Evolutionary conservation across 2,888 invertebrate genomes (phyloP), one percentile per base, ranked within the genome.

Genomic region (Tryphoninae sp.): DNA sequence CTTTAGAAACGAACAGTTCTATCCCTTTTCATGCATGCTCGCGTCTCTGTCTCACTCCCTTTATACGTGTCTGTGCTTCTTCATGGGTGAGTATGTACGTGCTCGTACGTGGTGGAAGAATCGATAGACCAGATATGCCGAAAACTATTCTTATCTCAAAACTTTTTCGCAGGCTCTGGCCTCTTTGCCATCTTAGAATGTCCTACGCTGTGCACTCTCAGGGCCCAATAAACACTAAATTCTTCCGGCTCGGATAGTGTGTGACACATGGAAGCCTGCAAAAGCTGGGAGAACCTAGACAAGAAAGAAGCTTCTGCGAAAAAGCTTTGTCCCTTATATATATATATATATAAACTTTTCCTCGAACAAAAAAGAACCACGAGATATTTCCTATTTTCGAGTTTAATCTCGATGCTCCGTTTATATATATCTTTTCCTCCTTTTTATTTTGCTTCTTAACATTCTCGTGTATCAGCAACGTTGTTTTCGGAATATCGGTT

Each of bases 111-210:
- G 19, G 19, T 9, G 19, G 55, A 49, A 67, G 45, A 79, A 79
- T 76, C 76, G 72, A 77, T 76, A 45, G 72, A 53, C 26, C 58
- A 64, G 75, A 82, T 78, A 74, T 22, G 75, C 65, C 72, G 58
- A 76, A 79, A 82, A 78, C 79, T 76, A 76, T 79, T 79, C 79
- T 77, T 82, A 82, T 76, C 71, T 76, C 72, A 33, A 82, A 77
- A 64, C 49, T 82, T 82, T 76, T 71, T 77, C 76, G 11, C 59
- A 71, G 71, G 45, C 78, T 74, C 59, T 62, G 55, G 22, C n/a
- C 53, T 53, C 62, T 42, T 42, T 62, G 23, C 33, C 40, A 65
- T 74, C 69, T 64, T 7, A 23, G 51, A 55, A 51, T 13, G 26
- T 49, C 49, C 65, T 16, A 45, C 22, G 23, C 49, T 19, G 22